Evolutionary conservation across 2,113 vertebrate genomes (phyloP).

Genomic region (Microtus montanus): DNA sequence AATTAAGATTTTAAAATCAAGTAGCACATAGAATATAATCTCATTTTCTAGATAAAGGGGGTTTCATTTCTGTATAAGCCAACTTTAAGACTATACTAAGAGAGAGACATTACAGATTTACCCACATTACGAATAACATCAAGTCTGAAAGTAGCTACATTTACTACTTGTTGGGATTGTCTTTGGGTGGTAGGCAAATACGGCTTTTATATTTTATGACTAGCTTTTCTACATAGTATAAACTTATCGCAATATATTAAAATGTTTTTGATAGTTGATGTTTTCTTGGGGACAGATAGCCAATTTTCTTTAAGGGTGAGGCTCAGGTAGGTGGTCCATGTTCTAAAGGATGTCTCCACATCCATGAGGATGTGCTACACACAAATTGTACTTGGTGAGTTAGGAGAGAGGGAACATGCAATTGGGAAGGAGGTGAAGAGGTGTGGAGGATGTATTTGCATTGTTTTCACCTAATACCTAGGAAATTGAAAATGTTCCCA

Average conservation of each 20-base stretch:
- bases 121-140: neutral
- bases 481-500: slow-evolving; percentile 30
- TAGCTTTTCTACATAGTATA: neutral
- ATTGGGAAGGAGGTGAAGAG: neutral
- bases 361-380: neutral
- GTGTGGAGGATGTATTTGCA: neutral
- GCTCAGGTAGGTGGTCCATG: neutral
- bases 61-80: neutral
- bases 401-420: neutral
- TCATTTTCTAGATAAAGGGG: neutral
- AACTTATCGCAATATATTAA: neutral
- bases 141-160: neutral
- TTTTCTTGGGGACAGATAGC: neutral
- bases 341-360: no score
- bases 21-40: neutral
- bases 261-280: neutral
- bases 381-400: no score
- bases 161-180: neutral
- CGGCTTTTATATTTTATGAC: slow-evolving; percentile 18
- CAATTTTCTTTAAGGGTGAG: neutral
- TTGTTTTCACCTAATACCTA: slow-evolving; percentile 13
- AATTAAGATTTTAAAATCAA: slow-evolving; percentile 39
- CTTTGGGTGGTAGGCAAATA: neutral
- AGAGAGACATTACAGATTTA: neutral
- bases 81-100: slow-evolving; percentile 6